Evolutionary conservation across 2,888 invertebrate species (phyloP), one percentile per base, ranked within the genome.

Genomic region (Smittia sp.): DNA sequence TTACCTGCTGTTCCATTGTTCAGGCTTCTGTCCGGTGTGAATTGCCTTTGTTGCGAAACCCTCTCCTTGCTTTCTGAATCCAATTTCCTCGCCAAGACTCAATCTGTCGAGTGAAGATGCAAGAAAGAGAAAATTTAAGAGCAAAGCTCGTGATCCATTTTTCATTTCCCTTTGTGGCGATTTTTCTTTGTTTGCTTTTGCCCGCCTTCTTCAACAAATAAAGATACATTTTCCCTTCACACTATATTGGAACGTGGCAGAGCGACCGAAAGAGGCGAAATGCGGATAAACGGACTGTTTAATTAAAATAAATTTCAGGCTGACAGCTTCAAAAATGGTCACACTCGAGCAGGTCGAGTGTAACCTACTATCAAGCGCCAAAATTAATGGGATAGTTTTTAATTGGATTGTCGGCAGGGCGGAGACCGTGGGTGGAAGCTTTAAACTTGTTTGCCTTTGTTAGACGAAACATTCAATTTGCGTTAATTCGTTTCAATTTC

Each of bases 21-120:
- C 90, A 1, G 98, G 94, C 76, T 93, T 91, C 81, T 97, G 96
- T 1, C 95, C 97, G 63, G 86, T 89, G 80, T 98, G 98, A 78
- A 98, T 93, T 27, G 98, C 96, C 77, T 87, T 86, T 1, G 98
- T 98, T 11, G 94, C 90, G 81, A 96, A 94, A 72, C 90, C 90
- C 76, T 86, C 84, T 52, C 86, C 86, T 78, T 85, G 86, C 76
- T 86, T 83, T 11, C 24, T 32, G 39, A 62, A 72, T 24, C 72
- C 72, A 13, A 72, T 22, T 41, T 72, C 39, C 7, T 72, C 72
- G 6, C 52, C 52, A 1, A 69, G 41, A 54, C 46, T 69, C 32
- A 69, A 32, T 52, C 69, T 69, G 27, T 27, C 22, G 67, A 58
- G 52, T 18, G 2, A 18, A 46, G n/a, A 39, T 9, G n/a, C n/a